Percentiles rank a stretch among this genome's conserved stretches.
These are phyloP conservation scores for Struthidea cinerea DNA, from an alignment of 2,113 vertebrate genomes.

Conservation along the genomic window DNA sequence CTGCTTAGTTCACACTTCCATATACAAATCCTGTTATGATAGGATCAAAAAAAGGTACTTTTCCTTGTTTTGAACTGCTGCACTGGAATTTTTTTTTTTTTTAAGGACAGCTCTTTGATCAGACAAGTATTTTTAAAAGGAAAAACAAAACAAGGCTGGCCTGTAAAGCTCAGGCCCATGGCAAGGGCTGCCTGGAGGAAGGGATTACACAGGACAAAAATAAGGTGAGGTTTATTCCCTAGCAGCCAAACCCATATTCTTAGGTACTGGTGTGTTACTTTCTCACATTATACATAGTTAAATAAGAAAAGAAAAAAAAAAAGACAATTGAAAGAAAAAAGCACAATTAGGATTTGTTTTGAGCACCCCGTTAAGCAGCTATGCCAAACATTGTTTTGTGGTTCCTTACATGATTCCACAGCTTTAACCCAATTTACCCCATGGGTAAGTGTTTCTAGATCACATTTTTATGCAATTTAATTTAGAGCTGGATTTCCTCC, in stretches of 20 bases:
- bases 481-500: background rate
- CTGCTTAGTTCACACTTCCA: constrained; percentile 41
- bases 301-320: background rate
- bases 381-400: background rate
- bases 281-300: background rate
- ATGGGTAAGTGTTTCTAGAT: background rate
- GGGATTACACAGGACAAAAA: background rate
- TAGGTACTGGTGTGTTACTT: background rate
- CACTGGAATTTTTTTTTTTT: background rate
- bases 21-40: constrained; percentile 50
- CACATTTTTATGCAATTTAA: background rate
- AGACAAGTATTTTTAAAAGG: constrained; percentile 35
- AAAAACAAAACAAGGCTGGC: background rate
- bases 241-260: background rate
- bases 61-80: constrained; percentile 48
- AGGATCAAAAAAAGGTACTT: constrained; percentile 31
- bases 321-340: background rate
- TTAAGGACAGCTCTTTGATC: constrained; percentile 25
- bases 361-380: background rate
- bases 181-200: background rate
- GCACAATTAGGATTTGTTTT: background rate
- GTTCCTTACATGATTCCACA: background rate
- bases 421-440: background rate
- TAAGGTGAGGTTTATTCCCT: background rate
- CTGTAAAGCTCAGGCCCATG: background rate